phyloP scores from a whole-genome alignment of 1,140 invertebrate genomes.

The Rhopalosiphum padi region DNA sequence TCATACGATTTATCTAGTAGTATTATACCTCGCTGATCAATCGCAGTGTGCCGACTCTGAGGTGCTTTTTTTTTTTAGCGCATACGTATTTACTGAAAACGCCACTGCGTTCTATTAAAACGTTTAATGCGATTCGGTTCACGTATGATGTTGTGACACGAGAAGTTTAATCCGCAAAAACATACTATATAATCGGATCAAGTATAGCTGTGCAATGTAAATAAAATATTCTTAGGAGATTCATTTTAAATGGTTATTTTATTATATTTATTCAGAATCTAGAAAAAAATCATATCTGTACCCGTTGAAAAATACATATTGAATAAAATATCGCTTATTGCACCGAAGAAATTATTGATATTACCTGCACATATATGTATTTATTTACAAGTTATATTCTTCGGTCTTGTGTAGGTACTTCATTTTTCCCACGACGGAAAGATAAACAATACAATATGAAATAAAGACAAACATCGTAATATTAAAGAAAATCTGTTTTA shows the following conservation, averaged over 20 bases:
- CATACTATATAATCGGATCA: neutral
- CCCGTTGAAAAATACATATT: neutral
- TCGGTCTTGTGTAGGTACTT: neutral
- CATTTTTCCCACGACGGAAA: neutral
- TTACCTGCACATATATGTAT: neutral
- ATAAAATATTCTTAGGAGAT: neutral
- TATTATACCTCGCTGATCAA: neutral
- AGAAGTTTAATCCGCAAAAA: constrained; percentile 2
- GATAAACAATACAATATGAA: neutral
- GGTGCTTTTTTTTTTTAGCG: neutral
- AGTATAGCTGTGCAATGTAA: neutral
- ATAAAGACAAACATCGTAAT: constrained; percentile 2
- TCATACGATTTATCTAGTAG: neutral
- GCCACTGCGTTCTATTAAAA: neutral
- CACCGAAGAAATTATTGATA: neutral
- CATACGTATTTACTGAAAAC: neutral
- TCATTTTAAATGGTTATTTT: constrained; percentile 4
- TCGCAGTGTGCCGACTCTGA: neutral
- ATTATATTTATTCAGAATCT: neutral
- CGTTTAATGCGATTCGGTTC: neutral
- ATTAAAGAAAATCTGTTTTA: neutral
- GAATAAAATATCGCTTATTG: neutral
- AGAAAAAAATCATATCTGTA: neutral
- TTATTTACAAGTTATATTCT: neutral
- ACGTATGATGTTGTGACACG: neutral